These are phyloP conservation scores for Drosophila malerkotliana DNA, from an alignment of 1,140 invertebrate species.

Conservation along the genomic window DNA sequence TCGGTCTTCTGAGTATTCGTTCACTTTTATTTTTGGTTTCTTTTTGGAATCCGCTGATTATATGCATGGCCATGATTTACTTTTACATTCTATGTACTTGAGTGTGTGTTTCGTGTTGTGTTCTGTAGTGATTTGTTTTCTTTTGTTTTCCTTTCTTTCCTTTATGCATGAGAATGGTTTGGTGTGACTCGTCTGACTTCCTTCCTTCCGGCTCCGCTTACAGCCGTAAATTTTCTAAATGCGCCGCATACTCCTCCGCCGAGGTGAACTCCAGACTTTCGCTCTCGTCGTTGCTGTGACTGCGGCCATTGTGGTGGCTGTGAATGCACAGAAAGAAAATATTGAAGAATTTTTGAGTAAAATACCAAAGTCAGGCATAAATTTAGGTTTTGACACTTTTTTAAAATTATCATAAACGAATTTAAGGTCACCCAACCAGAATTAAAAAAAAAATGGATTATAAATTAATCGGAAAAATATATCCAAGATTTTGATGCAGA, in stretches of 20 bases:
- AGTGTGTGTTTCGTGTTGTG: conserved; percentile 8
- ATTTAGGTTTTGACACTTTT: no score
- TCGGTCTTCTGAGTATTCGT: conserved; percentile 73
- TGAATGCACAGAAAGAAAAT: conserved; percentile 8
- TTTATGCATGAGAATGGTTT: conserved; percentile 54
- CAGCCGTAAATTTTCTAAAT: conserved; percentile 76
- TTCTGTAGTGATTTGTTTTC: conserved; percentile 44
- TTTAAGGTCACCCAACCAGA: no score
- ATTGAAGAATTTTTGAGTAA: background rate
- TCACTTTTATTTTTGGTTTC: conserved; percentile 44
- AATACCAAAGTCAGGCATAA: background rate
- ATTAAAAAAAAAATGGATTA: no score
- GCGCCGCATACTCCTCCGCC: conserved; percentile 72
- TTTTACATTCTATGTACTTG: conserved; percentile 68
- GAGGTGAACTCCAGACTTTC: conserved; percentile 65
- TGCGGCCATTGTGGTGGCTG: conserved; percentile 34
- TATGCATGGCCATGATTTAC: conserved; percentile 80
- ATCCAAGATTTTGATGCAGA: no score
- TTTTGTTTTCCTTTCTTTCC: conserved; percentile 7
- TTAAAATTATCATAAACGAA: no score
- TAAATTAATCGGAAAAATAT: background rate
- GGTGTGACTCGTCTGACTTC: conserved; percentile 37
- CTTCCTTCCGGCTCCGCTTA: conserved; percentile 47
- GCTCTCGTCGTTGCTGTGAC: conserved; percentile 36
- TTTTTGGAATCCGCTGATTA: conserved; percentile 79